A percentile compares a stretch with the other conserved stretches of the same genome.
phyloP scores from a whole-genome alignment of 2,113 vertebrate species.

The Zootoca vivipara region DNA sequence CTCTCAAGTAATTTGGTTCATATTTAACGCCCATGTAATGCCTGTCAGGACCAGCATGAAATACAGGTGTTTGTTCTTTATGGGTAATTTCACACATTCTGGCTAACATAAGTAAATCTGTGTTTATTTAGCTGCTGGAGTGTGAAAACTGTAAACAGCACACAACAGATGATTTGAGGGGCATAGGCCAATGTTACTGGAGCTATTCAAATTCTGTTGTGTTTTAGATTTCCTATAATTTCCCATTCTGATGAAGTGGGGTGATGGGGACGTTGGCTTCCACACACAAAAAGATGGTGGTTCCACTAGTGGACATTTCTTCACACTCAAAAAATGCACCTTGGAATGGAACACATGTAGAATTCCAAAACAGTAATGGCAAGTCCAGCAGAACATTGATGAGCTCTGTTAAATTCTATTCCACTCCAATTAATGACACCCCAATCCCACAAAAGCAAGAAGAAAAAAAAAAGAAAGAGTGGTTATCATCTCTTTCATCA shows the following conservation, averaged over 20 bases:
- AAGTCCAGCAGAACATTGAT: not conserved
- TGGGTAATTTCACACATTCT: too few relatives aligned
- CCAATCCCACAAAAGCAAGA: not conserved
- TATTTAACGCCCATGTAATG: too few relatives aligned
- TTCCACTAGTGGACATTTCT: not conserved
- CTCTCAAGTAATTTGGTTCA: too few relatives aligned
- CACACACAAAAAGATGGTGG: not conserved
- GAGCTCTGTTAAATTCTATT: not conserved
- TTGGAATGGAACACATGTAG: not conserved
- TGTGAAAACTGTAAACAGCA: too few relatives aligned
- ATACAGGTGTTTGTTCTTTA: too few relatives aligned
- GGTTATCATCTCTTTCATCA: not conserved
- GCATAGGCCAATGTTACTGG: not conserved
- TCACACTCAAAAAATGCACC: not conserved
- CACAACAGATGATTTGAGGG: not conserved
- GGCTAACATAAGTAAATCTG: too few relatives aligned
- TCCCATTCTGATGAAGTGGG: not conserved
- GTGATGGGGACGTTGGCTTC: not conserved
- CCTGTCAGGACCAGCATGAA: too few relatives aligned
- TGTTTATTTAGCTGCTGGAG: too few relatives aligned
- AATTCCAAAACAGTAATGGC: not conserved
- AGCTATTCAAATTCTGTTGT: not conserved
- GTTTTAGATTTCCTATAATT: not conserved
- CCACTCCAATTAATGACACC: not conserved
- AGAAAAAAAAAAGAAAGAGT: not conserved